Evolutionary conservation across 2,797 vertebrate genomes (phyloP), one percentile per base, ranked within the genome.

Genomic region (Merluccius polli): DNA sequence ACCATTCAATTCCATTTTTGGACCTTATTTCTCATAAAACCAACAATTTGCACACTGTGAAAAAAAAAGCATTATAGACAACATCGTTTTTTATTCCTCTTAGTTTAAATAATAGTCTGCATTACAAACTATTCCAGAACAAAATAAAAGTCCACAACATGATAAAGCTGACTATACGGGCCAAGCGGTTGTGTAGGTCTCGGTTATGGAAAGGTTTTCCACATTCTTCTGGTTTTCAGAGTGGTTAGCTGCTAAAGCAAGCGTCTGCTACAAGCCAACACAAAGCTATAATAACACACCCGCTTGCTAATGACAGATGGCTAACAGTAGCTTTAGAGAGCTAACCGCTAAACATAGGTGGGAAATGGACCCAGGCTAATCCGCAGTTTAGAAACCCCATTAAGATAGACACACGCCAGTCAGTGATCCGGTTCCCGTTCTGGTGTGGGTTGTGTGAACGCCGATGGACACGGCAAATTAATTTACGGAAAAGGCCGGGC

Each of bases 221-320:
- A 70, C 41, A 70, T 63, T 69, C 18, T 69, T 75, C 16, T 4
- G 52, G 68, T 72, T 76, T 70, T 29, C 59, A 21, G 70, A 72
- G 38, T 15, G 16, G 30, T 65, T 35, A 41, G 3, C 74, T 18
- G 52, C 72, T n/a, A 76, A 32, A 71, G 33, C 27, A 30, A 72
- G 27, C 72, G 69, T 75, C 48, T 6, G 69, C 27, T 0, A 27
- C 63, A 75, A 35, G 68, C 16, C 70, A 68, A 75, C 75, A 72
- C n/a, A n/a, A 21, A 63, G 59, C n/a, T 24, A 77, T 32, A 82
- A 72, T 18, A 3, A 30, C 13, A n/a, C 36, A 35, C 8, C 13
- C 18, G 59, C 24, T 27, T 27, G 59, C 73, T 79, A 82, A 81
- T 78, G 67, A 81, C 70, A 27, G 63, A 75, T 44, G 67, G 73